Evolutionary conservation across 2,888 invertebrate genomes (phyloP).

Genomic region (Pimpla rufipes): DNA sequence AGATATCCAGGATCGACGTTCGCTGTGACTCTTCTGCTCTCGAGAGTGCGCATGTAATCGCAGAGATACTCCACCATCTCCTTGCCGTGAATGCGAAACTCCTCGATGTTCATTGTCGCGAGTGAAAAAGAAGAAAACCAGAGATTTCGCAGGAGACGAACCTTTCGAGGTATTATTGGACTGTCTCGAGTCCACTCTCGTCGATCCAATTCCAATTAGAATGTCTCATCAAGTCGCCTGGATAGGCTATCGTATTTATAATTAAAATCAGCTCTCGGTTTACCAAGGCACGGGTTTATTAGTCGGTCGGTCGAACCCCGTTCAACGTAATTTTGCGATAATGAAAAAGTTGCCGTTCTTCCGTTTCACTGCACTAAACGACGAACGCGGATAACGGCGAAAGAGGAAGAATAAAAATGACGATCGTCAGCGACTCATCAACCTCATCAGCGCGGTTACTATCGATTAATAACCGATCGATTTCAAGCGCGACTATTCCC

Average conservation of each 20-base stretch:
- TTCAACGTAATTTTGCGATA: constrained; percentile 20
- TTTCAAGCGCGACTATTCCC: constrained; percentile 68
- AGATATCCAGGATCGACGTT: constrained; percentile 97
- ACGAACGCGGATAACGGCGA: constrained; percentile 3
- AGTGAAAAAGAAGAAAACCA: neutral
- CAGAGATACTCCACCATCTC: constrained; percentile 99
- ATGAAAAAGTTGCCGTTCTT: constrained; percentile 19
- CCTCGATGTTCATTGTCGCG: constrained; percentile 93
- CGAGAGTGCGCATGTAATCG: constrained; percentile 93
- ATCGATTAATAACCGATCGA: constrained; percentile 49
- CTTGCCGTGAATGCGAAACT: constrained; percentile 94
- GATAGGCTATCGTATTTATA: constrained; percentile 5
- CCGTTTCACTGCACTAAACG: constrained; percentile 21
- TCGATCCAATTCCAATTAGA: constrained; percentile 32
- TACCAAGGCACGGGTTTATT: neutral
- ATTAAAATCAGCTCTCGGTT: constrained; percentile 22
- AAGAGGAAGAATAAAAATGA: constrained; percentile 25
- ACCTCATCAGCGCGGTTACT: constrained; percentile 13
- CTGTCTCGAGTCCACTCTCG: constrained; percentile 6
- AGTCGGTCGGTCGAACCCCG: neutral
- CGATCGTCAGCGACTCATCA: constrained; percentile 27
- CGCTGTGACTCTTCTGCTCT: constrained; percentile 93
- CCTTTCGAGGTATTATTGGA: neutral
- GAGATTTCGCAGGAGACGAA: neutral
- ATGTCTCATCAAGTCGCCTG: constrained; percentile 25